Base-by-base conservation (phyloP, 2,113 vertebrate genomes). In the Thunnus thynnus region DNA sequence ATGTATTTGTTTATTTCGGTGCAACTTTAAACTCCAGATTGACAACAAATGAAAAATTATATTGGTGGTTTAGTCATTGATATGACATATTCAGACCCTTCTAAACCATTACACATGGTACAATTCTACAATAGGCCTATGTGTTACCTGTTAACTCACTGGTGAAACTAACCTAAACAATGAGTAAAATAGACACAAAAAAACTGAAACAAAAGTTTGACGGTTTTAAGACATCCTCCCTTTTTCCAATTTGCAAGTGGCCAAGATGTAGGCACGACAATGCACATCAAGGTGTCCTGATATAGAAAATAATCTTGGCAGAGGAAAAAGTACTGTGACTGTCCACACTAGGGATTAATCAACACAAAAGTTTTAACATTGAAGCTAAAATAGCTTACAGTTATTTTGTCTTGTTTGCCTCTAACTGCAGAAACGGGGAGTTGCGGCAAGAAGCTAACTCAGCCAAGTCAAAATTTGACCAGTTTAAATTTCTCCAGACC, bases 1-100 rank as follows among this genome's bases (percentile, higher is more conserved):
- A 86, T 85, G 86, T 78, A 87, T 92, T 89, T 85, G 67, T 91
- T 92, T 90, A 86, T 93, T 86, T 84, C 51, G 46, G 62, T 87
- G 72, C 76, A 88, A 89, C 77, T 88, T 88, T 73, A 84, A 86
- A 89, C 67, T 81, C 67, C 25, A 90, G 80, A 92, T 84, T 92
- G 92, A 88, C 84, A 88, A 87, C 60, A 81, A 76, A 46, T 46
- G 44, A 65, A 71, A 71, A 58, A 82, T 44, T 44, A 46, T 18
- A 80, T 50, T 64, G 64, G 52, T 9, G 30, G 12, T 62, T 12
- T 55, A 62, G 44, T 62, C 65, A 72, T 30, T 66, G 63, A 86
- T 65, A 46, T 70, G 55, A 63, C 52, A 77, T 52, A 76, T 72
- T 72, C 20, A 72, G 63, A 71, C 64, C 13, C 12, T 32, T 65